phyloP scores from a whole-genome alignment of 2,797 vertebrate genomes.

The Choloepus didactylus region DNA sequence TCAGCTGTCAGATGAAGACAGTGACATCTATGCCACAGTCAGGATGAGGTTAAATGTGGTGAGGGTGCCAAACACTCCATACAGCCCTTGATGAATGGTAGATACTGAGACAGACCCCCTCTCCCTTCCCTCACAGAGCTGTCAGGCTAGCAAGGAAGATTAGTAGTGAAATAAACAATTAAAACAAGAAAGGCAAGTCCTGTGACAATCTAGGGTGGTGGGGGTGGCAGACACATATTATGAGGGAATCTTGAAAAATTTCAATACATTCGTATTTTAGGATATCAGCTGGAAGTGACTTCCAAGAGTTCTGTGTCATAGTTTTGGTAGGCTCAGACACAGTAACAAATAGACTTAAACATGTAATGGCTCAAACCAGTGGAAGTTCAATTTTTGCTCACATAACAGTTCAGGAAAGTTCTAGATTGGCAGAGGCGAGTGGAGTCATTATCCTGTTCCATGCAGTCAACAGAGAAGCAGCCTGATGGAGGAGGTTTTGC shows the following conservation, averaged over 20 bases:
- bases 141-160: background rate
- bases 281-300: background rate
- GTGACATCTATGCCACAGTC: background rate
- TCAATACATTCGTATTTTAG: background rate
- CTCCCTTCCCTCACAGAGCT: background rate
- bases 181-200: background rate
- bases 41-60: background rate
- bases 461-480: background rate
- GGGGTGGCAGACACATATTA: no score
- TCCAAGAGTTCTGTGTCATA: slow-evolving; percentile 7
- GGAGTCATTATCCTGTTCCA: background rate
- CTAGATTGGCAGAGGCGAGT: background rate
- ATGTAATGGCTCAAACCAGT: background rate
- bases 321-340: background rate
- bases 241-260: background rate
- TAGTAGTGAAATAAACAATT: background rate
- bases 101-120: background rate
- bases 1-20: background rate
- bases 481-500: background rate
- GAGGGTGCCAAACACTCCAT: background rate
- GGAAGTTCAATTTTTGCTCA: background rate
- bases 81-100: background rate
- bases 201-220: no score
- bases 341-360: background rate
- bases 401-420: background rate